Evolutionary conservation across 2,888 invertebrate species (phyloP), one percentile per base, ranked within the genome.

Genomic region (Clunio marinus): DNA sequence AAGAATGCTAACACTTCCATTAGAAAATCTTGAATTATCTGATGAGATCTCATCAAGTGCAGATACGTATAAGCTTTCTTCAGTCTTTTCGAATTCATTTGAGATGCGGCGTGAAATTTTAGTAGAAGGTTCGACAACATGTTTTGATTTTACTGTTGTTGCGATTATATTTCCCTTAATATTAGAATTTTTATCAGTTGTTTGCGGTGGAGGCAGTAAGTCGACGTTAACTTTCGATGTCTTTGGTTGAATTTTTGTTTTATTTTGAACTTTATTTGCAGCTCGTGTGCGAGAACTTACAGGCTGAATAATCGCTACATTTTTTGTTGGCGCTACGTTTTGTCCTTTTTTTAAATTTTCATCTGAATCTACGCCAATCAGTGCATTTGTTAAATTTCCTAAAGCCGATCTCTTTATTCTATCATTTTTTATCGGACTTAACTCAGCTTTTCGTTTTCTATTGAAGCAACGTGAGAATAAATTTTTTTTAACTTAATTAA

Each of bases 331-430:
- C 27, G 69, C 69, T 28, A 68, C 70, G n/a, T 62, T 69, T 8
- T 41, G 15, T 15, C 37, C 25, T 65, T 69, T 70, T 72, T 82
- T 68, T 27, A 58, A 28, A 25, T 58, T 58, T 8, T 58, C 68
- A 15, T 37, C 37, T 2, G 25, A 28, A 4, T 57, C 57, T 32
- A 25, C 25, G 25, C 15, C 81, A 73, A 80, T 79, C 72, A 80
- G 78, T 71, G 86, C 88, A 79, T 92, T 93, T 63, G 92, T 91
- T 72, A 93, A 85, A 77, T 94, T 93, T 70, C 90, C 91, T 75
- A 95, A 85, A 2, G 93, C 94, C 46, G 91, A 88, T 73, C 94
- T 82, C 77, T 92, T 93, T 3, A 86, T 83, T 63, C 7, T 82
- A 72, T 84, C 85, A 75, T 88, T 87, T 78, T 89, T 91, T 55